These are phyloP conservation scores for Siderastrea radians DNA, from an alignment of 92 coral and sea anemone genomes.

Conservation along the genomic window DNA sequence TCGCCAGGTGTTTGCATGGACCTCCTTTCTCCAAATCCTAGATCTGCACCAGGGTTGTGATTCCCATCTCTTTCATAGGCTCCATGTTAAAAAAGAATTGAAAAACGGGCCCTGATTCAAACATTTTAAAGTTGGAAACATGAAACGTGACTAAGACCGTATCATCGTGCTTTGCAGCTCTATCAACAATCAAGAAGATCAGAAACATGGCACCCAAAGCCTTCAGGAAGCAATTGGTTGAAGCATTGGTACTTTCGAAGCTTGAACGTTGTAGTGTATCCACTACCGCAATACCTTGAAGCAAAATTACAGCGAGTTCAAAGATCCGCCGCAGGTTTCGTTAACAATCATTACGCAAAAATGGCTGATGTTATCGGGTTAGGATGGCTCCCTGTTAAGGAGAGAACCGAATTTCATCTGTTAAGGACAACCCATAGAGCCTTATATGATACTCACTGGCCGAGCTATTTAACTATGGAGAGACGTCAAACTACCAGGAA, in stretches of 20 bases:
- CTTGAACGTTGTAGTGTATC: not conserved
- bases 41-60: no score
- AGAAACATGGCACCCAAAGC: not conserved
- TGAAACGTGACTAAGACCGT: not conserved
- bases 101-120: no score
- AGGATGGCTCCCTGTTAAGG: slow-evolving; percentile 43
- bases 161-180: not conserved
- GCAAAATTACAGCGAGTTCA: slow-evolving; percentile 20
- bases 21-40: no score
- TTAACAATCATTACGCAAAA: slow-evolving; percentile 33
- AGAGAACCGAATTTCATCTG: slow-evolving; percentile 3
- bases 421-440: no score
- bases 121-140: no score
- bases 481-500: slow-evolving; percentile 4
- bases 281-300: not conserved
- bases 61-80: no score
- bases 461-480: slow-evolving; percentile 13
- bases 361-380: not conserved
- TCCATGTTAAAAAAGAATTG: no score
- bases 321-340: slow-evolving; percentile 25
- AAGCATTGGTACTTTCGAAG: not conserved
- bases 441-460: slow-evolving; percentile 1
- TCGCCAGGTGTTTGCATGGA: no score
- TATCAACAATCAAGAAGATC: not conserved
- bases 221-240: not conserved